Conservation (phyloP, 1,140 invertebrate genomes). For the Halesus radiatus region DNA sequence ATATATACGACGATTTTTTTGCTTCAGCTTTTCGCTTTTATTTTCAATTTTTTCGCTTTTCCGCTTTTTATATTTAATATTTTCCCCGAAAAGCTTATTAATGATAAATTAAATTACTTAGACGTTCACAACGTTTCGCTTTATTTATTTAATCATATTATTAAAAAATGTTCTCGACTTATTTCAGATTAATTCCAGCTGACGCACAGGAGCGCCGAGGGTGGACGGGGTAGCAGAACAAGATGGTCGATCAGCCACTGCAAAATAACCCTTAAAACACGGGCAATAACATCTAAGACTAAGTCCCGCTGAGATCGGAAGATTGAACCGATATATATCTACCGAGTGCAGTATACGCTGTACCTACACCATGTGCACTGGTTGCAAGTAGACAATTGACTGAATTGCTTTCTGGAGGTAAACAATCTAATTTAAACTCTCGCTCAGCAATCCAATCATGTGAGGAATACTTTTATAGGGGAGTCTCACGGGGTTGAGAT, state of each 20-base stretch:
- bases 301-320: not conserved
- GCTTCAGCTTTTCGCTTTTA: too few relatives aligned
- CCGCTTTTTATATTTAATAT: too few relatives aligned
- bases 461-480: conserved; percentile 6
- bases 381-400: conserved; percentile 48
- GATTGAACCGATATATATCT: not conserved
- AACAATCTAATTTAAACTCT: conserved; percentile 58
- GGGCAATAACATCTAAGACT: not conserved
- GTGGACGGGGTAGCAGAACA: not conserved
- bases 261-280: conserved; percentile 3
- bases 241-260: not conserved
- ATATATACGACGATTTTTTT: too few relatives aligned
- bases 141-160: too few relatives aligned
- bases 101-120: too few relatives aligned
- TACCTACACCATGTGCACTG: not conserved
- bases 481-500: not conserved
- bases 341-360: too few relatives aligned
- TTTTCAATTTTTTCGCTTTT: too few relatives aligned
- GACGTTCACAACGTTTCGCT: too few relatives aligned
- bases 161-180: not conserved
- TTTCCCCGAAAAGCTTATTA: too few relatives aligned
- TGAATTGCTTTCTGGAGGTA: conserved; percentile 53
- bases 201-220: not conserved
- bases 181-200: conserved; percentile 9
- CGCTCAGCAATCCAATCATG: conserved; percentile 54